These are phyloP conservation scores for Sminthurinus aureus DNA, from an alignment of 2,888 invertebrate species.

Conservation along the genomic window DNA sequence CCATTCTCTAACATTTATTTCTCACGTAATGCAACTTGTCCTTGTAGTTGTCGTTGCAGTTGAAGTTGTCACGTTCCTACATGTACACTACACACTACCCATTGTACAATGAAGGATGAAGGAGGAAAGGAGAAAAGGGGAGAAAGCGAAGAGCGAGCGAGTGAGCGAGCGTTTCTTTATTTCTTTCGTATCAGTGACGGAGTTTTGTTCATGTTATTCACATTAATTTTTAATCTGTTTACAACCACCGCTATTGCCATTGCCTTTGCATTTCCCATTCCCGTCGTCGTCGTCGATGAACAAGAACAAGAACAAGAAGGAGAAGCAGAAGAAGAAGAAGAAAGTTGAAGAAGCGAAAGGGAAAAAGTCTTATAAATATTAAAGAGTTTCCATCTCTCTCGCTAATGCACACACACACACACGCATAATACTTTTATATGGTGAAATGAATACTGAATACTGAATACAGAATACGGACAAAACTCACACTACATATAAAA, in stretches of 20 bases:
- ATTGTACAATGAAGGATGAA: not conserved
- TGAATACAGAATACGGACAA: too few species aligned
- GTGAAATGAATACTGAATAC: too few species aligned
- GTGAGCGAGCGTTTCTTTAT: not conserved
- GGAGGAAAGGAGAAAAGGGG: not conserved
- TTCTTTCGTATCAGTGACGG: not conserved
- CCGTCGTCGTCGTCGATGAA: too few species aligned
- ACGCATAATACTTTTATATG: not conserved
- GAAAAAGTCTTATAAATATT: constrained; percentile 23
- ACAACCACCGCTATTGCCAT: not conserved
- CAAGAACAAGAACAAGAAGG: too few species aligned
- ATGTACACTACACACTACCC: not conserved
- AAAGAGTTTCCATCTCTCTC: not conserved
- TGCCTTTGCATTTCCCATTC: too few species aligned
- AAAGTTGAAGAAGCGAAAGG: too few species aligned
- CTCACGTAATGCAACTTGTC: too few species aligned
- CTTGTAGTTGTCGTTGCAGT: too few species aligned
- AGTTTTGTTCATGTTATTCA: not conserved
- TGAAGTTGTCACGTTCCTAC: too few species aligned
- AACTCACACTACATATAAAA: too few species aligned
- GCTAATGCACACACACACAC: not conserved
- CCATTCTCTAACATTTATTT: too few species aligned
- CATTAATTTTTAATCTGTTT: constrained; percentile 22
- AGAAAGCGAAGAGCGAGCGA: not conserved
- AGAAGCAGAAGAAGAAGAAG: too few species aligned